A percentile compares a stretch with the other conserved stretches of the same genome.
phyloP scores from a whole-genome alignment of 2,888 invertebrate species.

The Orchestes rusci region DNA sequence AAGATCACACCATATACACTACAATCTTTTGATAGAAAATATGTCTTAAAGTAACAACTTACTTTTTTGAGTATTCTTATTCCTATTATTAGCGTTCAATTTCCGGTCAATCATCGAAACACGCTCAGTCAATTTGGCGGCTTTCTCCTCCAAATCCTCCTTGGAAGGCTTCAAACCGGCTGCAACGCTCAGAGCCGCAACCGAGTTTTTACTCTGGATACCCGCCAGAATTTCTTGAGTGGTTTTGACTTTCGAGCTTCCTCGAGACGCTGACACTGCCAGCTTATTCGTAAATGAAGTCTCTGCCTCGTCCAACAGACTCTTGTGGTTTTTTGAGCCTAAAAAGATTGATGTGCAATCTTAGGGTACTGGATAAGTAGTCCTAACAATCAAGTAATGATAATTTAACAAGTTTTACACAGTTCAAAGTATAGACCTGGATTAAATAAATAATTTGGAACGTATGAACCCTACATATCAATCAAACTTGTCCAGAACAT shows the following conservation, averaged over 20 bases:
- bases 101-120: constrained; percentile 43
- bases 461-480: no score
- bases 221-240: constrained; percentile 77
- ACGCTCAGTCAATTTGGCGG: constrained; percentile 42
- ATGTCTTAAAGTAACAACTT: no score
- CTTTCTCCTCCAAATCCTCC: constrained; percentile 41
- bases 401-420: no score
- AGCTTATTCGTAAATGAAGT: constrained; percentile 51
- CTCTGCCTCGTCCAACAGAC: constrained; percentile 48
- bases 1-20: no score
- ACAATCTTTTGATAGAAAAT: no score
- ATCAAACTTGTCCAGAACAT: no score
- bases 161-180: constrained; percentile 29
- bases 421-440: no score
- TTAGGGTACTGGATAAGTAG: no score
- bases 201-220: constrained; percentile 49
- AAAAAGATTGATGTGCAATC: no score
- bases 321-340: constrained; percentile 49
- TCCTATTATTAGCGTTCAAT: constrained; percentile 39
- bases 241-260: constrained; percentile 60
- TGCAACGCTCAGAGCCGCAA: constrained; percentile 21
- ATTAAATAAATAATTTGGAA: no score
- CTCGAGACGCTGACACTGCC: constrained; percentile 48
- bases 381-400: no score
- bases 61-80: constrained; percentile 37